A percentile compares a stretch with the other conserved stretches of the same genome.
These are phyloP conservation scores for Acomys russatus DNA, from an alignment of 2,797 vertebrate genomes.

Conservation along the genomic window DNA sequence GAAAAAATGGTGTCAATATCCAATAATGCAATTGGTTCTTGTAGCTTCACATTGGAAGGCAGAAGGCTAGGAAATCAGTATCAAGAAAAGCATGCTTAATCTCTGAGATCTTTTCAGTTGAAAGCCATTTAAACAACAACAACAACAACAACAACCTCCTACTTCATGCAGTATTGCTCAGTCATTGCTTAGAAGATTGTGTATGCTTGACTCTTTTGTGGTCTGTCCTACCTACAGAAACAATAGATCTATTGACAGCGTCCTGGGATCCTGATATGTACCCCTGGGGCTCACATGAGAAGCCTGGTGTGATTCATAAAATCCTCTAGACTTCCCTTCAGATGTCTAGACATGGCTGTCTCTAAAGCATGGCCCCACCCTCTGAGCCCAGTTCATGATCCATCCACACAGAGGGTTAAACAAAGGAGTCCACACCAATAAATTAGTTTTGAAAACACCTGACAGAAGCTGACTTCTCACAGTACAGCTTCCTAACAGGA, in stretches of 20 bases:
- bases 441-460: slow-evolving; percentile 59
- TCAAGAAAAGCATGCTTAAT: not conserved
- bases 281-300: not conserved
- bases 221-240: slow-evolving; percentile 50
- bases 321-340: slow-evolving; percentile 14
- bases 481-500: slow-evolving; percentile 28
- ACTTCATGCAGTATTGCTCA: not conserved
- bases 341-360: slow-evolving; percentile 18
- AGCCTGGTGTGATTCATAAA: slow-evolving; percentile 56
- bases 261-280: not conserved
- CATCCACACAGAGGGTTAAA: not conserved
- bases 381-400: slow-evolving; percentile 51
- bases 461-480: slow-evolving; percentile 48
- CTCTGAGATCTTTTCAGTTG: slow-evolving; percentile 30
- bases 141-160: not conserved
- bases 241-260: slow-evolving; percentile 55
- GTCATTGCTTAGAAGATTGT: slow-evolving; percentile 47
- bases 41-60: slow-evolving; percentile 24
- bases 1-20: slow-evolving; percentile 24
- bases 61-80: not conserved
- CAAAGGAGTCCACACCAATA: slow-evolving; percentile 26
- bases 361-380: slow-evolving; percentile 7
- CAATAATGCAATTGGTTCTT: slow-evolving; percentile 23
- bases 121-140: not conserved
- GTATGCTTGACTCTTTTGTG: slow-evolving; percentile 52